phyloP scores from a whole-genome alignment of 2,797 vertebrate genomes.

The Xenopus petersii region DNA sequence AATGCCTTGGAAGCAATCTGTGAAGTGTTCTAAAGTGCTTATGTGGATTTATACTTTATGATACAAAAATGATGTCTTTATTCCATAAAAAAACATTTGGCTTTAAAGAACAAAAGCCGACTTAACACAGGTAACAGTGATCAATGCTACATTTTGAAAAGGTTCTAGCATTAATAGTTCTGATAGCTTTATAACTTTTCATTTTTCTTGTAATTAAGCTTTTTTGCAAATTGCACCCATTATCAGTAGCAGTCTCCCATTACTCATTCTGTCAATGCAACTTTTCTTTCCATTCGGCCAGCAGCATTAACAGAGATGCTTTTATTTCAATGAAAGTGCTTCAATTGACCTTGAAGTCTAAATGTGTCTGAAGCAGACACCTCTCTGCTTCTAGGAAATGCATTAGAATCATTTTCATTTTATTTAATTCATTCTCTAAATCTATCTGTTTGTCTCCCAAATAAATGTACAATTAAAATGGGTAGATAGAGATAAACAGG shows the following conservation, averaged over 20 bases:
- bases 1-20: conserved; percentile 2
- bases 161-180: conserved; percentile 46
- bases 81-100: no score
- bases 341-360: background rate
- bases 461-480: no score
- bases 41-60: background rate
- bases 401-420: no score
- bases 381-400: no score
- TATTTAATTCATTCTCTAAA: no score
- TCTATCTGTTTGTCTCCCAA: no score
- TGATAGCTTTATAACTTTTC: conserved; percentile 51
- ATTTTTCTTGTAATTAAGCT: conserved; percentile 54
- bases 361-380: no score
- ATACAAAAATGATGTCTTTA: conserved; percentile 13
- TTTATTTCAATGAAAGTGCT: conserved; percentile 9
- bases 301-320: conserved; percentile 32
- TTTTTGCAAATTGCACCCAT: conserved; percentile 42
- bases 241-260: conserved; percentile 44
- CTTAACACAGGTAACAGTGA: conserved; percentile 26
- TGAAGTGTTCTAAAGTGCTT: conserved; percentile 21
- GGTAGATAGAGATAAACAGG: no score
- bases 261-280: conserved; percentile 51
- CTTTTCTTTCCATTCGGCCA: conserved; percentile 38
- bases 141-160: conserved; percentile 43
- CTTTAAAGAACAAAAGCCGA: background rate